Evolutionary conservation across 1,140 invertebrate genomes (phyloP), one percentile per base, ranked within the genome.

Genomic region (Calephelis nemesis): DNA sequence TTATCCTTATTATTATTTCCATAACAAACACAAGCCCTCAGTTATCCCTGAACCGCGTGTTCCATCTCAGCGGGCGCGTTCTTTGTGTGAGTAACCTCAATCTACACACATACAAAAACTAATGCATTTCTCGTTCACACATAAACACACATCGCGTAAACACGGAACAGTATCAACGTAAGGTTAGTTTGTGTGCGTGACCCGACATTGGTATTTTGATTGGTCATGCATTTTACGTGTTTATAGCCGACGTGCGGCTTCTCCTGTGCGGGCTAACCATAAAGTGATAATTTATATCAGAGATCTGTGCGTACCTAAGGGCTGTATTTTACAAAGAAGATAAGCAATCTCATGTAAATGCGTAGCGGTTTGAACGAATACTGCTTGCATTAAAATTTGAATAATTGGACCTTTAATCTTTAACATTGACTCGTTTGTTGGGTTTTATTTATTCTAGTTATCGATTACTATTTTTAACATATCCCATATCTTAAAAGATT

Each of bases 151-250:
- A 7, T 0, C 52, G 39, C 72, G 73, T 85, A 48, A 15, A 8
- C 47, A 84, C 74, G 75, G 39, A 50, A 40, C 13, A 7, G 12
- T 60, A 39, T n/a, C 30, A 12, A 39, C 54, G 30, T 40, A 39
- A 30, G 12, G 19, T 69, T 45, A 13, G 12, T 5, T 0, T 67
- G 84, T 85, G 86, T 88, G 84, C 71, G 87, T 88, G 82, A 78
- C 76, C 82, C 77, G 83, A 79, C 87, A 85, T 86, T 90, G 87
- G 87, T 91, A 91, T 91, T 91, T 91, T 91, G 89, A 91, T 91
- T 91, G 89, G 89, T 91, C 89, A 91, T 91, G 89, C 89, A 90
- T 91, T 91, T 91, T 88, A 89, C 87, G 85, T 88, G 87, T 91
- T 90, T 90, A 91, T 83, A 77, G 81, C 69, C 78, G 70, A 62